phyloP scores from a whole-genome alignment of 2,797 vertebrate species.

The Sebastes nivosus region DNA sequence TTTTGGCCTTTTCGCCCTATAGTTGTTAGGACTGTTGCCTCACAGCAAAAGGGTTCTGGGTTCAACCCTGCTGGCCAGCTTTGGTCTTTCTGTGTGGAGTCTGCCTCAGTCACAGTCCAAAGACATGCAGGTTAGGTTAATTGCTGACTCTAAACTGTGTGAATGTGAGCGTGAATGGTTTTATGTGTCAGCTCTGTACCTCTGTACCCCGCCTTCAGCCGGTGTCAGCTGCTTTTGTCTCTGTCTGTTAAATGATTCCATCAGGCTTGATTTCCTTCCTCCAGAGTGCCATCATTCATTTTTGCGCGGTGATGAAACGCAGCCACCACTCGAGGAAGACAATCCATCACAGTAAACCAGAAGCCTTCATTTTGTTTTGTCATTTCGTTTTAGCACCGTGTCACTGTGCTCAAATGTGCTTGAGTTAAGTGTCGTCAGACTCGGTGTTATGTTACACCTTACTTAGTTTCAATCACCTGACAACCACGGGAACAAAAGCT shows the following conservation, averaged over 20 bases:
- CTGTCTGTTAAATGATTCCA: background rate
- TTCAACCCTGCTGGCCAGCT: no score
- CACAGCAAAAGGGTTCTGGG: no score
- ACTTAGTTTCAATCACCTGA: constrained; percentile 7
- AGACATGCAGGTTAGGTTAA: background rate
- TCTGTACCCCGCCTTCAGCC: rapidly evolving
- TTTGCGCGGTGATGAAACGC: constrained; percentile 8
- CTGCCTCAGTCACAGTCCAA: background rate
- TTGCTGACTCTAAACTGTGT: background rate
- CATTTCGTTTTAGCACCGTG: background rate
- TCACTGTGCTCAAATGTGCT: background rate
- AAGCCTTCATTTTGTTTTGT: constrained; percentile 15
- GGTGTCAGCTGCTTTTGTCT: background rate
- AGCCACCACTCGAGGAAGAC: background rate
- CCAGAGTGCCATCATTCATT: background rate
- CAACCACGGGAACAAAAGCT: background rate
- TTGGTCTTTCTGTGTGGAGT: no score
- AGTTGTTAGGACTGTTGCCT: no score
- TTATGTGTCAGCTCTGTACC: no score
- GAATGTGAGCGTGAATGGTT: no score
- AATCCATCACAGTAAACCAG: constrained; percentile 15
- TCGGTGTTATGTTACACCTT: background rate
- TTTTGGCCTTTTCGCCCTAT: no score
- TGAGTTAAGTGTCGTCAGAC: background rate
- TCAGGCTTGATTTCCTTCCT: background rate